Conservation (phyloP, 1,140 invertebrate species). For the Pectinophora gossypiella region DNA sequence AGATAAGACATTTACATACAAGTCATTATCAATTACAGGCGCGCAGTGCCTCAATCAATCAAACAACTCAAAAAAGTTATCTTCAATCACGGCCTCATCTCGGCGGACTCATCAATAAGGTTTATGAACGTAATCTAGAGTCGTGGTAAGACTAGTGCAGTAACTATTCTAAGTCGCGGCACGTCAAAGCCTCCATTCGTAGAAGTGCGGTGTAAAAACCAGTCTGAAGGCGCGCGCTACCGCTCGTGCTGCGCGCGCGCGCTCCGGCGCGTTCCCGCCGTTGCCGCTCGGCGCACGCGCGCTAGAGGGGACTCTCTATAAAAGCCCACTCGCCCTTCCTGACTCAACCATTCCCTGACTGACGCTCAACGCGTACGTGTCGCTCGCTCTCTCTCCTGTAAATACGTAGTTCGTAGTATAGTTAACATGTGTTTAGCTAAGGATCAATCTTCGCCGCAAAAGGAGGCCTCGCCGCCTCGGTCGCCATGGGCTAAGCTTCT, state of each 20-base stretch:
- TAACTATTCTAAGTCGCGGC: constrained; percentile 56
- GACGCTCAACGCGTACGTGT: constrained; percentile 51
- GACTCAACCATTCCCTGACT: constrained; percentile 62
- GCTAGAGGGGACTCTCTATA: constrained; percentile 42
- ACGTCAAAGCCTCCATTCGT: constrained; percentile 66
- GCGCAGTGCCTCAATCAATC: constrained; percentile 1
- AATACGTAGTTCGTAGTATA: constrained; percentile 50
- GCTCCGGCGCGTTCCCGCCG: constrained; percentile 39
- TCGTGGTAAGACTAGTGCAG: constrained; percentile 11
- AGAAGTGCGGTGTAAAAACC: constrained; percentile 60
- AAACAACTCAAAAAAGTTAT: constrained; percentile 1
- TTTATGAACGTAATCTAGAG: constrained; percentile 35
- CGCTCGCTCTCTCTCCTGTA: constrained; percentile 45
- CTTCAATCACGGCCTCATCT: constrained; percentile 10
- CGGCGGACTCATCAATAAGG: constrained; percentile 36
- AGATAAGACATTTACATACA: neutral
- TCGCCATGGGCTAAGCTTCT: constrained; percentile 71
- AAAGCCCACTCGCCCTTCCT: constrained; percentile 57
- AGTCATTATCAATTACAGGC: neutral
- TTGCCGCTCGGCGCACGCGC: constrained; percentile 45
- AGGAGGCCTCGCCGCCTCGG: constrained; percentile 54
- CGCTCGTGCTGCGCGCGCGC: constrained; percentile 65
- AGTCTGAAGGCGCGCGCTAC: constrained; percentile 61
- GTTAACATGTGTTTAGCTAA: constrained; percentile 68
- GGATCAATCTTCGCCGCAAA: constrained; percentile 55